Evolutionary conservation across 2,113 vertebrate genomes (phyloP), one percentile per base, ranked within the genome.

Genomic region (Dasyprocta punctata): DNA sequence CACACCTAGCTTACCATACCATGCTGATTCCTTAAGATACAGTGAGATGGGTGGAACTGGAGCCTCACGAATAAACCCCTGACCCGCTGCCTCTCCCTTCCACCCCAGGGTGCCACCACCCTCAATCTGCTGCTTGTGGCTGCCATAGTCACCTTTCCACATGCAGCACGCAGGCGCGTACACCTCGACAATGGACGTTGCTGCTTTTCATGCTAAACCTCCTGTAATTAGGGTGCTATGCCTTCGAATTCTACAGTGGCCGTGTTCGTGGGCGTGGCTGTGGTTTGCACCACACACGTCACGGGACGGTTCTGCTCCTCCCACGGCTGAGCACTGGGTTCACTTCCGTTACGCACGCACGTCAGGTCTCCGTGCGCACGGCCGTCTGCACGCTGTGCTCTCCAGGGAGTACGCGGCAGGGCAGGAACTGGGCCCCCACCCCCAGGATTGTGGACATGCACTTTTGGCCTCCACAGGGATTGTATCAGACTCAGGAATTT

Each of bases 131-230:
- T 5, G 5, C 5, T 26, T 2, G 24, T 30, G 17, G 5, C 7
- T 24, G 8, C 49, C 26, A 6, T 1, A 8, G 30, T n/a, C 41
- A 84, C 67, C 63, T 56, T 56, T 2, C 3, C 2, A 1, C 16
- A 16, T 14, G 38, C 0, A 22, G 38, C n/a, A 24, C 49, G 30
- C 0, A 2, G 1, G 7, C 7, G 0, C 8, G 0, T 0, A 33
- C 0, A 16, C 10, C 5, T 3, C 20, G 30, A 20, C 7, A 7
- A 26, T 2, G 14, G 2, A 1, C 1, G 0, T 2, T 5, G 5
- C 11, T 52, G 49, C 36, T 82, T 33, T 81, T 63, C 58, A 5
- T 6, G 41, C 36, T 30, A 7, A n/a, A n/a, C 60, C 36, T 67
- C 11, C 8, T 22, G 0, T 9, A 36, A 90, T 33, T 20, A 58